Conservation (phyloP, 2,113 vertebrate genomes). For the Athene cunicularia region DNA sequence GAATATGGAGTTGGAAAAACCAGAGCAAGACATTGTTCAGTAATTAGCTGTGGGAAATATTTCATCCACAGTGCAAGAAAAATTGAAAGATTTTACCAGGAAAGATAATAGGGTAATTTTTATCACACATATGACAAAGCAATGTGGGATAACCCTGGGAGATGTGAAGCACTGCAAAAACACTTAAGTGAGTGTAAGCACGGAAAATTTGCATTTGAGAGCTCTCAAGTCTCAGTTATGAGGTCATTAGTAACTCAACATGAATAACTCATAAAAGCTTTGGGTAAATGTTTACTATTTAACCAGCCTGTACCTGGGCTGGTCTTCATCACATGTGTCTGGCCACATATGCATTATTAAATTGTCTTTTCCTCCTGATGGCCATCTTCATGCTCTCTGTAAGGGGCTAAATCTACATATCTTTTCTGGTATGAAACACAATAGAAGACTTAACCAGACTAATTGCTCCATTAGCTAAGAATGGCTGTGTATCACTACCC, state of each 20-base stretch:
- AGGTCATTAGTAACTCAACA: background rate
- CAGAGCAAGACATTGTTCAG: background rate
- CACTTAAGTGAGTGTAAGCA: background rate
- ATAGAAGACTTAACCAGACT: background rate
- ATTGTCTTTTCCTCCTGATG: background rate
- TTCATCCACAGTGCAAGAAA: background rate
- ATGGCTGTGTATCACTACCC: background rate
- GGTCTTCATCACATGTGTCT: background rate
- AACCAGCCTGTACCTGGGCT: background rate
- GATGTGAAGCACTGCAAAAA: background rate
- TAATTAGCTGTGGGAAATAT: background rate
- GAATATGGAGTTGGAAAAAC: background rate
- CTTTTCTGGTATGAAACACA: background rate
- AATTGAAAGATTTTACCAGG: background rate
- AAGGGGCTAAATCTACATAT: background rate
- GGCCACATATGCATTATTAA: background rate
- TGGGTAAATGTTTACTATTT: background rate
- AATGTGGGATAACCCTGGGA: background rate
- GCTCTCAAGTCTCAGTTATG: background rate
- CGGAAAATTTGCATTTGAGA: background rate
- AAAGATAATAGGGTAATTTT: background rate
- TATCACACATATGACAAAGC: background rate
- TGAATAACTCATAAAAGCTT: background rate
- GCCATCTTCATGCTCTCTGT: background rate
- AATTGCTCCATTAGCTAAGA: background rate